Evolutionary conservation across 2,797 vertebrate species (phyloP).

Genomic region (Sarcophilus harrisii): DNA sequence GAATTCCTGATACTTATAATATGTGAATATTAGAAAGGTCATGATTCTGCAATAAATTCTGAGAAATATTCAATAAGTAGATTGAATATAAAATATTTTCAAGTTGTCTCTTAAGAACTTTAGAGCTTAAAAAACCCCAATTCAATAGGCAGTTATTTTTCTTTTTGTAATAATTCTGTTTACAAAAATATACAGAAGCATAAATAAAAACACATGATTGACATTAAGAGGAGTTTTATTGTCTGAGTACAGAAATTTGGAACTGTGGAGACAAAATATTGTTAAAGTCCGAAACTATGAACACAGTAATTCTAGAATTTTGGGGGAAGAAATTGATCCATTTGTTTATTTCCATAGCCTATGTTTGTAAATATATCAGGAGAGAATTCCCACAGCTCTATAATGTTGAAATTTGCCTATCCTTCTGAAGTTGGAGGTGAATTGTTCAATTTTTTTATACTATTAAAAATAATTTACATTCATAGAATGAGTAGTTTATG

Average conservation of each 20-base stretch:
- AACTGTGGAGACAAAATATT: background rate
- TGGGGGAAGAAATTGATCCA: background rate
- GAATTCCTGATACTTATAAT: background rate
- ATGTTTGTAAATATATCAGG: background rate
- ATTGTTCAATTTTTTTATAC: background rate
- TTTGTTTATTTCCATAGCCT: background rate
- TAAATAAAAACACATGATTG: background rate
- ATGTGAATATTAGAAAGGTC: background rate
- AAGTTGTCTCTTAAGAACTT: background rate
- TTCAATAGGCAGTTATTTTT: background rate
- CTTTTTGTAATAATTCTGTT: background rate
- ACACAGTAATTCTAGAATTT: background rate
- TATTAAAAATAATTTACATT: background rate
- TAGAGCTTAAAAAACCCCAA: background rate
- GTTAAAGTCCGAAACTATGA: background rate
- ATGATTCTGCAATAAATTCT: background rate
- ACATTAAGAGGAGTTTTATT: background rate
- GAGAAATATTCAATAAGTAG: background rate
- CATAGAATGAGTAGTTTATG: background rate
- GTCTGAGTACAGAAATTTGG: background rate
- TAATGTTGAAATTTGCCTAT: background rate
- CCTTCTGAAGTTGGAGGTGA: background rate
- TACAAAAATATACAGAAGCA: background rate
- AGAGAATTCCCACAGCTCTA: background rate
- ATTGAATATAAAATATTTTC: background rate